These are phyloP conservation scores for Netelia inedita DNA, from an alignment of 2,888 invertebrate species.

Conservation along the genomic window DNA sequence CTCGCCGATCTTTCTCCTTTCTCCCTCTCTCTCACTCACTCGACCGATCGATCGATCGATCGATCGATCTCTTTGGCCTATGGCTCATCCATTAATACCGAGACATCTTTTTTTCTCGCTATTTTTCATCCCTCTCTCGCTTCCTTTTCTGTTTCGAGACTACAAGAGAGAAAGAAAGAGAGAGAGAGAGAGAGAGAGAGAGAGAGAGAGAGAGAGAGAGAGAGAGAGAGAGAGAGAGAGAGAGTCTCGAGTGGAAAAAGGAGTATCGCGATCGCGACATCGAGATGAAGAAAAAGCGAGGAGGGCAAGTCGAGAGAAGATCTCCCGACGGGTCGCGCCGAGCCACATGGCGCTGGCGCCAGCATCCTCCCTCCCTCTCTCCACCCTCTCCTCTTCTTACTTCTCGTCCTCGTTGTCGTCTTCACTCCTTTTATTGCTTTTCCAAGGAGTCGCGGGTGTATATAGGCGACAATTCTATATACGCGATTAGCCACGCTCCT, in stretches of 20 bases:
- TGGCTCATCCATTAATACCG: slow-evolving; percentile 60
- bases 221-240: background rate
- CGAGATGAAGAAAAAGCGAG: background rate
- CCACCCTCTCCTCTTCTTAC: slow-evolving; percentile 60
- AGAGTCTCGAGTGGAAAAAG: background rate
- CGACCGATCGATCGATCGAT: background rate
- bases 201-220: slow-evolving; percentile 6
- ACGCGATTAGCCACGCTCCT: background rate
- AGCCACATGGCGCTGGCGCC: slow-evolving; percentile 80
- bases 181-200: slow-evolving; percentile 17
- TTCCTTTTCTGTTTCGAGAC: slow-evolving; percentile 17
- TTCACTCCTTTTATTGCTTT: slow-evolving; percentile 70
- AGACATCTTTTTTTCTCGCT: slow-evolving; percentile 55
- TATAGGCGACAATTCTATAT: slow-evolving; percentile 1
- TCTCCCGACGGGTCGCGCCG: slow-evolving; percentile 57
- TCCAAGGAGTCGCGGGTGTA: slow-evolving; percentile 62
- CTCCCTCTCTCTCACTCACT: slow-evolving; percentile 31
- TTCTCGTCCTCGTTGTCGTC: slow-evolving; percentile 44
- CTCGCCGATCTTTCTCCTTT: slow-evolving; percentile 43
- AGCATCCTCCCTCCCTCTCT: slow-evolving; percentile 69
- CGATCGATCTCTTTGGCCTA: background rate
- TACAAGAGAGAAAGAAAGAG: background rate
- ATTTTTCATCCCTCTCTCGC: background rate
- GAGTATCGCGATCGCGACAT: slow-evolving; percentile 8
- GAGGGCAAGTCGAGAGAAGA: slow-evolving; percentile 30